These are phyloP conservation scores for Oscheius sp. DNA, from an alignment of 2,888 invertebrate species.

Conservation along the genomic window DNA sequence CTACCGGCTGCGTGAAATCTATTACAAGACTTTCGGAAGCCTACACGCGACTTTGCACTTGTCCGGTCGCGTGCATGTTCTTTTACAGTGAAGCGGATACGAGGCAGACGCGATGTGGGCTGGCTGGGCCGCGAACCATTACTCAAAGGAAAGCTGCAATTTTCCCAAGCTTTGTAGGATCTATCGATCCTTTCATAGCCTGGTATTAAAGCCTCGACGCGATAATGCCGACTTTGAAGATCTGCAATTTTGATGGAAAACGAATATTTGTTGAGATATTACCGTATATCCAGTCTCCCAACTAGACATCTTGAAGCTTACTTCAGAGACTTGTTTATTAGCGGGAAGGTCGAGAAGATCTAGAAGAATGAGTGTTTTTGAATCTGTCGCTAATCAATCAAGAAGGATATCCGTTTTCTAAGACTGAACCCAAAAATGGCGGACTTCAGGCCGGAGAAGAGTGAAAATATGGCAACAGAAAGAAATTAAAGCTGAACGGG, in stretches of 20 bases:
- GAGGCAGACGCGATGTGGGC: neutral
- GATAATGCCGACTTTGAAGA: too few species aligned
- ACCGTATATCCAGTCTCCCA: too few species aligned
- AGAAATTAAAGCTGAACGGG: neutral
- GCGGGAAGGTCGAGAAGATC: too few species aligned
- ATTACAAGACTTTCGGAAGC: conserved; percentile 25
- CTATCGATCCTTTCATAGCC: neutral
- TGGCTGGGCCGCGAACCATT: neutral
- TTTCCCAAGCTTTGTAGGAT: neutral
- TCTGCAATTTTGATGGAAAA: too few species aligned
- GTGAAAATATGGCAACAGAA: neutral
- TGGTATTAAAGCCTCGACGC: too few species aligned
- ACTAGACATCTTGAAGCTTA: too few species aligned
- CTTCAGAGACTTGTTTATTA: too few species aligned
- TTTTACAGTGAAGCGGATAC: neutral
- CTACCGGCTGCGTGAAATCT: conserved; percentile 28
- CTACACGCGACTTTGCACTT: conserved; percentile 23
- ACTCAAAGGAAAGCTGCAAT: neutral
- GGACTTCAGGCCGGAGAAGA: neutral
- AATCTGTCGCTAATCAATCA: too few species aligned
- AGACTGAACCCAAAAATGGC: neutral
- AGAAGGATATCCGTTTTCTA: too few species aligned
- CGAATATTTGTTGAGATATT: too few species aligned
- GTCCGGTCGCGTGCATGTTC: conserved; percentile 8
- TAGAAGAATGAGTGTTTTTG: too few species aligned